Percentiles rank a stretch among this genome's conserved stretches.
These are phyloP conservation scores for mouse (Mus musculus) DNA, from an alignment of 2,113 vertebrate species.

Conservation along the genomic window DNA sequence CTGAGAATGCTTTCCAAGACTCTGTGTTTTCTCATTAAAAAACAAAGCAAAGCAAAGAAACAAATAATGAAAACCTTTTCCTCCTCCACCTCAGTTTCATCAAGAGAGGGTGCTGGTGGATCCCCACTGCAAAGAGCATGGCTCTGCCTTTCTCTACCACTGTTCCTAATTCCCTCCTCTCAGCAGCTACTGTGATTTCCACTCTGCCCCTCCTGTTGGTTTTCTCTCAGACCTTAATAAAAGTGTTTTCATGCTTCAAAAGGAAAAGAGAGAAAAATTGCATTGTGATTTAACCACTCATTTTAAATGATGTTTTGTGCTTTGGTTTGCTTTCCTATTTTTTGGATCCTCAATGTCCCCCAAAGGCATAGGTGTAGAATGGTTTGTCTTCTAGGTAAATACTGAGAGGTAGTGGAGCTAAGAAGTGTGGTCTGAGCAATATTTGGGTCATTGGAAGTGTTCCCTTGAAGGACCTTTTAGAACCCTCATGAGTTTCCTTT, in stretches of 20 bases:
- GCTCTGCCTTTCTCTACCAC: not conserved
- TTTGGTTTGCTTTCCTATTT: not conserved
- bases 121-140: too few relatives aligned
- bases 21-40: not conserved
- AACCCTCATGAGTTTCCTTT: too few relatives aligned
- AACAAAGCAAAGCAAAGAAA: not conserved
- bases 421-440: too few relatives aligned
- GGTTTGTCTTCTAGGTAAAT: not conserved
- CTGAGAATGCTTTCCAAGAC: too few relatives aligned
- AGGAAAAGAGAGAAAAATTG: not conserved
- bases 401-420: fast-evolving
- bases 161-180: too few relatives aligned
- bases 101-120: not conserved
- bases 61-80: not conserved
- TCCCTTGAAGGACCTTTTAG: too few relatives aligned
- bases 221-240: not conserved
- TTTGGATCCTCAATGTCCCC: fast-evolving
- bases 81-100: not conserved
- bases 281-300: not conserved
- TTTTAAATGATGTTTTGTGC: not conserved
- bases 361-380: not conserved
- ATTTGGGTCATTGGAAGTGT: not conserved
- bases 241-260: not conserved
- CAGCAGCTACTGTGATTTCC: not conserved
- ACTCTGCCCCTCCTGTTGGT: not conserved